These are phyloP conservation scores for Siniperca chuatsi DNA, from an alignment of 2,113 vertebrate species.

Conservation along the genomic window DNA sequence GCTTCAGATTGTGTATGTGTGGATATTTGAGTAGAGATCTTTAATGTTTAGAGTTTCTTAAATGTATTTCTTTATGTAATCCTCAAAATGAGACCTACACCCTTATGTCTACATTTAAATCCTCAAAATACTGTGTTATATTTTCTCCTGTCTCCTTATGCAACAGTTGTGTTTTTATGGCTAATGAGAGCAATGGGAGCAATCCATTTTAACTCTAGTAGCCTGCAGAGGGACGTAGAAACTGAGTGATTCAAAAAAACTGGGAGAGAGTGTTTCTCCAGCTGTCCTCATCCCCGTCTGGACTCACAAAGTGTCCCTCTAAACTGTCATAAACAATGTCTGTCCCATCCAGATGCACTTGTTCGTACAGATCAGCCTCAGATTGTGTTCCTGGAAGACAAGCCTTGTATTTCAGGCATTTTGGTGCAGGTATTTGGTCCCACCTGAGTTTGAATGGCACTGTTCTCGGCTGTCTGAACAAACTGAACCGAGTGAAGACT, in stretches of 20 bases:
- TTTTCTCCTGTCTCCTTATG: not conserved
- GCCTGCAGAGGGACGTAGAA: not conserved
- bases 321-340: slow-evolving; percentile 12
- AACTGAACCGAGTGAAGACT: not conserved
- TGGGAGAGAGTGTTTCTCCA: slow-evolving; percentile 18
- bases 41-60: not conserved
- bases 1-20: not conserved
- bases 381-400: not conserved
- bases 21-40: not conserved
- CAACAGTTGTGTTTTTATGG: not conserved
- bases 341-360: slow-evolving; percentile 15
- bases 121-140: not conserved
- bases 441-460: not conserved
- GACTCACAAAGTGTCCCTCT: slow-evolving; percentile 7
- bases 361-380: slow-evolving; percentile 10
- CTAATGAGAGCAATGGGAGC: not conserved
- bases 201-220: not conserved
- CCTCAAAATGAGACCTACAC: not conserved
- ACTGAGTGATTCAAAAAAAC: not conserved
- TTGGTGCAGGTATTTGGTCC: not conserved
- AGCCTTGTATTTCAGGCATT: not conserved
- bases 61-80: not conserved
- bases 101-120: not conserved
- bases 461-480: not conserved
- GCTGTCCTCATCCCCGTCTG: slow-evolving; percentile 11